phyloP scores from a whole-genome alignment of 2,797 vertebrate genomes.

The Xenopus petersii region DNA sequence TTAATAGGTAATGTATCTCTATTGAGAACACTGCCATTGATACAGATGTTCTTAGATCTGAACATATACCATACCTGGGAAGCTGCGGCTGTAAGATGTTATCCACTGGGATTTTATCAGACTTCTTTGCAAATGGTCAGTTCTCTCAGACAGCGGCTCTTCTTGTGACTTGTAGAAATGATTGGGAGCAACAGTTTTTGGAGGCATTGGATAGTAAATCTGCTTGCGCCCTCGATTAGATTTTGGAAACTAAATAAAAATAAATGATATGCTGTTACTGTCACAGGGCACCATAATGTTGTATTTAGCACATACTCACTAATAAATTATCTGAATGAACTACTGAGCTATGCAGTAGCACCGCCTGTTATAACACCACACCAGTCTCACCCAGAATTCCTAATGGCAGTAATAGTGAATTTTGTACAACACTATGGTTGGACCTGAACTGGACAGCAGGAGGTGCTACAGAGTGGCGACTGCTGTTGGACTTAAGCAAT shows the following conservation, averaged over 20 bases:
- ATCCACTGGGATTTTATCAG: constrained; percentile 68
- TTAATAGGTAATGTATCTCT: neutral
- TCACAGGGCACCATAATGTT: neutral
- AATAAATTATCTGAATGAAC: no score
- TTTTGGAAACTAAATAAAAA: constrained; percentile 60
- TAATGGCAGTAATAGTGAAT: no score
- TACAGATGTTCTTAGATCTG: neutral
- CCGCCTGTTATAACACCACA: no score
- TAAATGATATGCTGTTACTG: neutral
- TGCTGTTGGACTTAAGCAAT: no score
- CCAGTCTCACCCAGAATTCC: no score
- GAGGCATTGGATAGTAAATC: constrained; percentile 65
- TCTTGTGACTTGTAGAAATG: constrained; percentile 58
- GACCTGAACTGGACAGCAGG: no score
- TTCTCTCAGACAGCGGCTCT: constrained; percentile 59
- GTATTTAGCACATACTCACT: no score
- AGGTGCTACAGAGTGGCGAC: no score
- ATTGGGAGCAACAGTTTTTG: constrained; percentile 63
- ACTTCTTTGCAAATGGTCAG: constrained; percentile 68
- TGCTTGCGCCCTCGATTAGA: constrained; percentile 55
- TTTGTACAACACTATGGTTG: no score
- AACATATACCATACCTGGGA: constrained; percentile 63
- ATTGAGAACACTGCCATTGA: neutral
- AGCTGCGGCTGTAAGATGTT: constrained; percentile 69
- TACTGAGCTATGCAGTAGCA: no score